phyloP scores from a whole-genome alignment of 2,113 vertebrate genomes.

The Gavia stellata region DNA sequence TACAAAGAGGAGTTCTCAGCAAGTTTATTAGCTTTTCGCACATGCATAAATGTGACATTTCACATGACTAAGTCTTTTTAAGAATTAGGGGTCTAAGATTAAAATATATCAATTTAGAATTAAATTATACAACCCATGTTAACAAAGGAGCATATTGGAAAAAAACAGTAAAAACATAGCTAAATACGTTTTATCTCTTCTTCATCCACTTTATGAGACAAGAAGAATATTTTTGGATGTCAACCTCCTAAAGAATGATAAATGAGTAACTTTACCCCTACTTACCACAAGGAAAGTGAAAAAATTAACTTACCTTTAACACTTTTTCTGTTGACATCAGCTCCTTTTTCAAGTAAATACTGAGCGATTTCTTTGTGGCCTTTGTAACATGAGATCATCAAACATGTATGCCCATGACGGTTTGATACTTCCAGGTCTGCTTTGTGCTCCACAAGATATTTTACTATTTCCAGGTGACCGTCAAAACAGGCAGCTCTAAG shows the following conservation, averaged over 20 bases:
- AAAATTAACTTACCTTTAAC: slow-evolving; percentile 84
- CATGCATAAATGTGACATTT: background rate
- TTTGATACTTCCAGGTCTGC: slow-evolving; percentile 97
- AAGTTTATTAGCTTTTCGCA: background rate
- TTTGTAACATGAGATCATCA: slow-evolving; percentile 99
- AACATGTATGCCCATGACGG: slow-evolving; percentile 93
- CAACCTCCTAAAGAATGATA: background rate
- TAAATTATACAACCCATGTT: background rate
- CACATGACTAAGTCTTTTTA: background rate
- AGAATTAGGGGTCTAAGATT: background rate
- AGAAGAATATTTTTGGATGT: background rate
- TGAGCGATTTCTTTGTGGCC: slow-evolving; percentile 97
- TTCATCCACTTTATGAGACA: background rate
- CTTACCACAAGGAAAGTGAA: background rate
- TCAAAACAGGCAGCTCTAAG: slow-evolving; percentile 96
- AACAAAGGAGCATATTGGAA: background rate
- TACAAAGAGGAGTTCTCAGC: background rate
- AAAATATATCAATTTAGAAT: background rate
- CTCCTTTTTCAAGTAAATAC: slow-evolving; percentile 94
- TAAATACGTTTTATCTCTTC: background rate
- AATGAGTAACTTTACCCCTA: background rate
- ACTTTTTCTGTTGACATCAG: slow-evolving; percentile 96
- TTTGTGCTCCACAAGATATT: slow-evolving; percentile 94
- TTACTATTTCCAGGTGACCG: slow-evolving; percentile 95
- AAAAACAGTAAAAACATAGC: background rate